These are phyloP conservation scores for Acanthurus leucopareius DNA, from an alignment of 2,797 vertebrate species.

Conservation along the genomic window DNA sequence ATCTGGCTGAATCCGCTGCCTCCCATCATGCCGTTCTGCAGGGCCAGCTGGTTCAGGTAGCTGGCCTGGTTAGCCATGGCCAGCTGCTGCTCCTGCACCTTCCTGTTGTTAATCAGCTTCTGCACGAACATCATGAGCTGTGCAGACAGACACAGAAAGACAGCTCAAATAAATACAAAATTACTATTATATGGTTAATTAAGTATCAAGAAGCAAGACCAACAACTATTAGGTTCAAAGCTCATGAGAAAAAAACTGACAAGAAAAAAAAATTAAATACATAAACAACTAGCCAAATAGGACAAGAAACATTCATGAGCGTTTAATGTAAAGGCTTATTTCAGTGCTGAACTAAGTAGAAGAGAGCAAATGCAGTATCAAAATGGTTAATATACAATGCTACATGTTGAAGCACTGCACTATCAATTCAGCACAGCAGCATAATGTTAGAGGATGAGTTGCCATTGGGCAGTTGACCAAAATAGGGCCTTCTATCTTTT, in stretches of 20 bases:
- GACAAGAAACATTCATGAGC: too few species aligned
- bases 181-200: neutral
- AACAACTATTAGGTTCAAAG: neutral
- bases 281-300: too few species aligned
- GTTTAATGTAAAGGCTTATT: too few species aligned
- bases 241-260: neutral
- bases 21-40: constrained; percentile 87
- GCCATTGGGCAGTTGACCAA: too few species aligned
- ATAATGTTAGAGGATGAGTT: too few species aligned
- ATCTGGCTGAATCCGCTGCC: constrained; percentile 85
- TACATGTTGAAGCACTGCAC: too few species aligned
- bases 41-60: constrained; percentile 93
- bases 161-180: neutral
- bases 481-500: too few species aligned
- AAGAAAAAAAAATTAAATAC: neutral
- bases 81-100: constrained; percentile 96
- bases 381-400: too few species aligned
- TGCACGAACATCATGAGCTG: constrained; percentile 98
- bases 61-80: constrained; percentile 92
- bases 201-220: neutral
- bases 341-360: too few species aligned
- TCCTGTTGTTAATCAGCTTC: constrained; percentile 95
- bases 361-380: too few species aligned
- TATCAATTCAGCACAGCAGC: too few species aligned
- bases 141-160: constrained; percentile 11